Evolutionary conservation across 2,113 vertebrate species (phyloP).

Genomic region (Crotalus tigris): DNA sequence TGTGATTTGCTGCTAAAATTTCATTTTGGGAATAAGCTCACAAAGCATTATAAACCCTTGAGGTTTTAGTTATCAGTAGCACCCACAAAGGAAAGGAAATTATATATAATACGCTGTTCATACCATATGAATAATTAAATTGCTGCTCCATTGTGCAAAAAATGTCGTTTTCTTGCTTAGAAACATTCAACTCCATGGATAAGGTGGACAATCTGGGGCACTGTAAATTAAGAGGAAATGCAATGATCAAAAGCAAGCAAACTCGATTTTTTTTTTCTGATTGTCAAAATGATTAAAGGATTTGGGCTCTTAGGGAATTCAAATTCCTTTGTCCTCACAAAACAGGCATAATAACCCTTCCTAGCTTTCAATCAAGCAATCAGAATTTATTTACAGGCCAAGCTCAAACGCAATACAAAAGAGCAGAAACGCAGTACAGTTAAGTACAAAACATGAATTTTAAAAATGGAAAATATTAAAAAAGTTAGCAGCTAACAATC

Average conservation of each 20-base stretch:
- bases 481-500: too few species aligned
- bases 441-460: too few species aligned
- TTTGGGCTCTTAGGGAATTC: not conserved
- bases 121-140: not conserved
- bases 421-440: too few species aligned
- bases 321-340: not conserved
- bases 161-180: not conserved
- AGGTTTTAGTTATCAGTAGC: not conserved
- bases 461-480: too few species aligned
- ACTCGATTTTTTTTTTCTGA: not conserved
- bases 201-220: not conserved
- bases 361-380: too few species aligned
- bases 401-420: too few species aligned
- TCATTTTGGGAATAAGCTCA: not conserved
- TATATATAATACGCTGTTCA: not conserved
- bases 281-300: not conserved
- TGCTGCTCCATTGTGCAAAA: not conserved
- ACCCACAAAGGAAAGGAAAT: not conserved
- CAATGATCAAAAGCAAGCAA: not conserved
- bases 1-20: not conserved
- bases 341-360: too few species aligned
- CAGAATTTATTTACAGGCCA: too few species aligned
- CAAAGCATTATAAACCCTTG: not conserved
- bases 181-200: not conserved
- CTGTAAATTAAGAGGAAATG: not conserved